Percentiles rank a stretch among this genome's conserved stretches.
Conservation (phyloP, 2,797 vertebrate genomes). For the Acanthiza pusilla region DNA sequence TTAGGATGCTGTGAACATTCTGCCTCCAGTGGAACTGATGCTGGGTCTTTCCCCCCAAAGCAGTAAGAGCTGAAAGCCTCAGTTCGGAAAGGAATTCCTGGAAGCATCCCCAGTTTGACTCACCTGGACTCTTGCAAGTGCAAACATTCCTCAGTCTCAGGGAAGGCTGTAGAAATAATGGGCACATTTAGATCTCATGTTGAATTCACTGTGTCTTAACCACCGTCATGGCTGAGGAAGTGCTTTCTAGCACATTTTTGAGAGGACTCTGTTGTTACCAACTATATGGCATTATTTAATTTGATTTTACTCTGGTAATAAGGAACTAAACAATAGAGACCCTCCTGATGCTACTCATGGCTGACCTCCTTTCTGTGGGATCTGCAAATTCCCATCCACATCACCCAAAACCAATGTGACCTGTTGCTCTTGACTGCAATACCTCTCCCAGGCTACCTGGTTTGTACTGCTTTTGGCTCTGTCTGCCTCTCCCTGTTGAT, state of each 20-base stretch:
- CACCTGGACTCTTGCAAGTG: background rate
- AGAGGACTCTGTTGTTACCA: background rate
- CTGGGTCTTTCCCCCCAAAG: background rate
- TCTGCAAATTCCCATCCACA: background rate
- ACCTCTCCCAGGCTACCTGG: background rate
- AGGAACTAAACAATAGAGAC: background rate
- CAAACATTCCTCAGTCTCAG: background rate
- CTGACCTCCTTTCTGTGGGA: background rate
- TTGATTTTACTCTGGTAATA: background rate
- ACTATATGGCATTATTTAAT: background rate
- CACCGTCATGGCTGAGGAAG: background rate
- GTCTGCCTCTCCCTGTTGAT: background rate
- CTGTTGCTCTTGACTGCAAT: background rate
- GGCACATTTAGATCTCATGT: background rate
- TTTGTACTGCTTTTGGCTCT: background rate
- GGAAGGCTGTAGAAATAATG: background rate
- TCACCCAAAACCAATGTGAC: background rate
- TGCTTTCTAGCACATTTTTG: background rate
- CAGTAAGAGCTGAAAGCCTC: background rate
- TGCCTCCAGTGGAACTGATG: background rate
- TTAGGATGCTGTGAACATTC: background rate
- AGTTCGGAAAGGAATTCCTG: background rate
- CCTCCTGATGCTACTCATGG: background rate
- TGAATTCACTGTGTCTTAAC: background rate
- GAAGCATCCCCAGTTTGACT: background rate